phyloP scores from a whole-genome alignment of 2,113 vertebrate species.

The Murina feae region DNA sequence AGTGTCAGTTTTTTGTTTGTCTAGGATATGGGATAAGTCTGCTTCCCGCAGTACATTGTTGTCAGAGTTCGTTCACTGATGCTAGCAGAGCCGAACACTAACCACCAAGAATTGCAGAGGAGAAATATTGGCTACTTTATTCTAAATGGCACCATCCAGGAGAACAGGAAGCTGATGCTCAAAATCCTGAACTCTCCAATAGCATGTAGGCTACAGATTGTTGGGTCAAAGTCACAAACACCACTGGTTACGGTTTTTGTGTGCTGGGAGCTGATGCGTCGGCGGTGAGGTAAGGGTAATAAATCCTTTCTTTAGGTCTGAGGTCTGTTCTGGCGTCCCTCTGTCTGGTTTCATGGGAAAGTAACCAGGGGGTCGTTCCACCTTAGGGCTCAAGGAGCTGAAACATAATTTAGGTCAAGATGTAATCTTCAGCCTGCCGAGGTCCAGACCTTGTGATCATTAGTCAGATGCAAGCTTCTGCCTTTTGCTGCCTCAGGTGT shows the following conservation, averaged over 20 bases:
- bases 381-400: background rate
- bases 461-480: background rate
- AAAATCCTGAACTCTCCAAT: background rate
- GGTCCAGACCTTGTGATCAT: background rate
- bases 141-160: background rate
- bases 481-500: background rate
- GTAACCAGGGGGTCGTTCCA: background rate
- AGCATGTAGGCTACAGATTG: background rate
- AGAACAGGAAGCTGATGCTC: background rate
- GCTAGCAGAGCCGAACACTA: background rate
- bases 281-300: background rate
- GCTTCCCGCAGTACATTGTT: background rate
- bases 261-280: background rate
- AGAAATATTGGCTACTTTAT: background rate
- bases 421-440: background rate
- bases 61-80: background rate
- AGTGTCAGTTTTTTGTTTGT: background rate
- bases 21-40: background rate
- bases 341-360: background rate
- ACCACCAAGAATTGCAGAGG: background rate
- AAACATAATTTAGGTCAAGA: background rate
- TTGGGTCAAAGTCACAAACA: background rate
- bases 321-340: background rate
- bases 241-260: background rate
- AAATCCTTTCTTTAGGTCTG: background rate